Evolutionary conservation across 1,140 invertebrate species (phyloP), one percentile per base, ranked within the genome.

Genomic region (Brachionus plicatilis): DNA sequence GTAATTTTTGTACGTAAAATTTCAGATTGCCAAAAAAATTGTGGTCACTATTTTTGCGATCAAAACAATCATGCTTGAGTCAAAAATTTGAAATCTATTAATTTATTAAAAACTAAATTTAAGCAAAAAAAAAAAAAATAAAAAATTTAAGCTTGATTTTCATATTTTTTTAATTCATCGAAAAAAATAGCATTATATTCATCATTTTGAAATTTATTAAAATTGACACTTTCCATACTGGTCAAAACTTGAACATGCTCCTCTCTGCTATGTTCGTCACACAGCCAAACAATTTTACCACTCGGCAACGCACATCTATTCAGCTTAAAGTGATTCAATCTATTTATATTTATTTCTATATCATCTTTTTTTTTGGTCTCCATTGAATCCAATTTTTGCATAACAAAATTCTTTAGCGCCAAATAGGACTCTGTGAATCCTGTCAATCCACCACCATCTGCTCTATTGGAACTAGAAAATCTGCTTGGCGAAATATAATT

Each of bases 261-360:
- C 4, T 86, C 86, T 20, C 86, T 85, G 66, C 87, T 86, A 76
- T 89, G 88, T 27, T 87, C 76, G 2, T 85, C 82, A 86, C 88
- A 89, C 43, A 89, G 83, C 88, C 88, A 89, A 56, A 87, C 85
- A 68, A 88, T 86, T 85, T 89, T 88, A 14, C 88, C 88, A 86
- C 86, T 88, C n/a, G 88, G 88, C 24, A 88, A 85, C 83, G 86
- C 86, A 76, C 88, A 89, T 70, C 88, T 88, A 75, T 78, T 72
- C 14, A 83, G 45, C 24, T 50, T 45, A 60, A 75, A 43, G 37
- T 41, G 17, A 24, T 84, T 41, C 1, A 70, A 9, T 66, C 29
- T 17, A 72, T 84, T 84, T 1, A 70, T 50, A 75, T 70, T 47
- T 65, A 2, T 43, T 68, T 14, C 27, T 17, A 2, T 5, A 37